Evolutionary conservation across 2,113 vertebrate genomes (phyloP).

Genomic region (Peromyscus leucopus): DNA sequence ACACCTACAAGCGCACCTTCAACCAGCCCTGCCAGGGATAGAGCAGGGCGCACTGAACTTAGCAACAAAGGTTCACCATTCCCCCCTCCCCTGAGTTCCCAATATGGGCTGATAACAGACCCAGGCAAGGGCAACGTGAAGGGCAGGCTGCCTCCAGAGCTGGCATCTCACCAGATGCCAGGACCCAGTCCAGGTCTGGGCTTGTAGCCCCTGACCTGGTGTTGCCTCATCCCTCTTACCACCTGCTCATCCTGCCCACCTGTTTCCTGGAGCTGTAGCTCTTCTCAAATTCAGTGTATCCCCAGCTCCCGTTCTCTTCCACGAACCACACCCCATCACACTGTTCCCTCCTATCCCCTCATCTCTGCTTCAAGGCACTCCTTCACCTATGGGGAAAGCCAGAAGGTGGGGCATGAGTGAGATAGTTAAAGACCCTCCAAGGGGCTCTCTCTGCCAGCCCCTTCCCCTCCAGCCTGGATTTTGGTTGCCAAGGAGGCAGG

Average conservation of each 20-base stretch:
- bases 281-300: constrained; percentile 27
- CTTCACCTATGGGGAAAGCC: neutral
- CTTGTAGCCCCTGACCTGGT: constrained; percentile 5
- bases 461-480: constrained; percentile 55
- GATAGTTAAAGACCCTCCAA: constrained; percentile 41
- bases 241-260: neutral
- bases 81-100: neutral
- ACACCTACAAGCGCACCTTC: neutral
- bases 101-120: neutral
- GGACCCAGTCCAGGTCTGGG: constrained; percentile 12
- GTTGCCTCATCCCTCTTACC: neutral
- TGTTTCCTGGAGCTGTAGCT: constrained; percentile 41
- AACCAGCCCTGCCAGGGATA: neutral
- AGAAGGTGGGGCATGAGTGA: neutral
- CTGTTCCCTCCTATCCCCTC: neutral
- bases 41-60: neutral
- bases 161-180: constrained; percentile 4
- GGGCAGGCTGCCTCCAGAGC: constrained; percentile 48
- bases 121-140: constrained; percentile 63
- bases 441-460: constrained; percentile 51
- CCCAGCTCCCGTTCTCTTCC: neutral
- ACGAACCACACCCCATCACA: neutral
- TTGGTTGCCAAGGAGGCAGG: constrained; percentile 79
- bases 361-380: neutral
- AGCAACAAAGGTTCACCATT: neutral